Conservation (phyloP, 1,140 invertebrate species). For the Calosoma granatense region DNA sequence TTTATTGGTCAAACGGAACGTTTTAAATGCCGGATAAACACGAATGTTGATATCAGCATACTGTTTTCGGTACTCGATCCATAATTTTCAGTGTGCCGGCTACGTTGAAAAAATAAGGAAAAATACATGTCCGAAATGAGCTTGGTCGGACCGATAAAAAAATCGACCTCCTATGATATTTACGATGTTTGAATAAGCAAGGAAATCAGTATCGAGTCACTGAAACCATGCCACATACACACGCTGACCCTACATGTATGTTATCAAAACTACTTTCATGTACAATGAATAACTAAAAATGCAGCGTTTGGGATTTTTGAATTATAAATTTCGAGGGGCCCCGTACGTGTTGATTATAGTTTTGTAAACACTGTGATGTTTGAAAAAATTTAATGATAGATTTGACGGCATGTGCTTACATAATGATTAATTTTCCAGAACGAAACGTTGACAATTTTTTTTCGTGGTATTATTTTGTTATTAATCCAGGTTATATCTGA, state of each 20-base stretch:
- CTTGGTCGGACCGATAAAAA: conserved; percentile 1
- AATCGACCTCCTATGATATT: conserved; percentile 7
- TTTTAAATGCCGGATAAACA: conserved; percentile 4
- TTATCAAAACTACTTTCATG: background rate
- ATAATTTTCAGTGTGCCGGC: conserved; percentile 1
- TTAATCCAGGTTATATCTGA: too few relatives aligned
- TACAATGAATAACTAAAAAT: background rate
- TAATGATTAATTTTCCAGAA: background rate
- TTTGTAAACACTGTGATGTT: conserved; percentile 3
- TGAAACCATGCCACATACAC: background rate
- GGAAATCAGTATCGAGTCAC: background rate
- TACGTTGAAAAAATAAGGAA: background rate
- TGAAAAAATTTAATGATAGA: conserved; percentile 8
- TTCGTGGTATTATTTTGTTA: too few relatives aligned
- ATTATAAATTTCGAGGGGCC: background rate
- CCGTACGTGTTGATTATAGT: conserved; percentile 2
- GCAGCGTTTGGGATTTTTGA: conserved; percentile 6
- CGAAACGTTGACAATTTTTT: too few relatives aligned
- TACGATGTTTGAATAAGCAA: background rate
- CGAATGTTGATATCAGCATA: conserved; percentile 6
- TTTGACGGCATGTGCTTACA: background rate
- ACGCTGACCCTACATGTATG: background rate
- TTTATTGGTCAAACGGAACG: conserved; percentile 2
- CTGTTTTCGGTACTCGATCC: background rate
- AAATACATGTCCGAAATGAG: background rate